phyloP scores from a whole-genome alignment of 2,797 vertebrate genomes.

The Monodelphis domestica region DNA sequence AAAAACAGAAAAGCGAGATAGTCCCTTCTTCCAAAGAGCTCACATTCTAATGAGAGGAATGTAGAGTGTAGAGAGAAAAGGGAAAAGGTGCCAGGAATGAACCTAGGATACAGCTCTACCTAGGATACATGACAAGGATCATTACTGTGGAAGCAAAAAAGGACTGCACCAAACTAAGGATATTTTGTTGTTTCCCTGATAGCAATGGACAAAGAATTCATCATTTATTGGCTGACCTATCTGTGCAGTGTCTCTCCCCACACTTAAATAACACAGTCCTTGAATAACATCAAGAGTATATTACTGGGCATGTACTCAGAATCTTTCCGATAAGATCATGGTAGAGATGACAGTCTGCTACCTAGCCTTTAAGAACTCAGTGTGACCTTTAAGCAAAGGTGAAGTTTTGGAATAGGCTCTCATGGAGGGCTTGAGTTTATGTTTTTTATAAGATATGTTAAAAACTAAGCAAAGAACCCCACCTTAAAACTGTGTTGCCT shows the following conservation, averaged over 20 bases:
- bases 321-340: background rate
- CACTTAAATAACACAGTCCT: background rate
- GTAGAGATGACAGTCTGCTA: background rate
- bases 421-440: background rate
- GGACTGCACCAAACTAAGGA: background rate
- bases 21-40: background rate
- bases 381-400: background rate
- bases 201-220: background rate
- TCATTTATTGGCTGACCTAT: background rate
- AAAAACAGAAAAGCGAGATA: background rate
- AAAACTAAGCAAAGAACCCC: slow-evolving; percentile 18
- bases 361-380: background rate
- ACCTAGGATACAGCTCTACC: background rate
- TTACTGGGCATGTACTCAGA: background rate
- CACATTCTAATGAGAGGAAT: background rate
- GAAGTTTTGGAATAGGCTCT: background rate
- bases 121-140: background rate
- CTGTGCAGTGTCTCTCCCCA: too few species aligned
- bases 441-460: slow-evolving; percentile 57
- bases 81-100: background rate
- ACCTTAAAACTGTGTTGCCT: slow-evolving; percentile 2
- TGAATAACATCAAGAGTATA: background rate
- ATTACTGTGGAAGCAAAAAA: background rate
- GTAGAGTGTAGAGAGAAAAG: background rate
- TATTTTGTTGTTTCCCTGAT: background rate